phyloP scores from a whole-genome alignment of 2,888 invertebrate species.

The Leptinotarsa juncta region DNA sequence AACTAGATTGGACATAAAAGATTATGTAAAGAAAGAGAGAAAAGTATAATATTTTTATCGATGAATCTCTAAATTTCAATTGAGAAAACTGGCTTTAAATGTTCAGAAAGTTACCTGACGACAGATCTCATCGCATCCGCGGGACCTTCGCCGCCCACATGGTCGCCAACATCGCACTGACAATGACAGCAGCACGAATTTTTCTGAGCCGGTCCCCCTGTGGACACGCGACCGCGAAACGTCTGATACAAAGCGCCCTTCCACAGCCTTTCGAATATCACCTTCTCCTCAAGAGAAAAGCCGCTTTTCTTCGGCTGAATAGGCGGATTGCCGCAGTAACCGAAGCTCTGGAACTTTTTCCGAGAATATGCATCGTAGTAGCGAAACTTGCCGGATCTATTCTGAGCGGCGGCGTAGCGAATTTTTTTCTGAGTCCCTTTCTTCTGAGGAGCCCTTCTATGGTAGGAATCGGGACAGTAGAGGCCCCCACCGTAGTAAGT shows the following conservation, averaged over 20 bases:
- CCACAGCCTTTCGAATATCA: conserved; percentile 80
- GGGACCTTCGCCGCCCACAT: conserved; percentile 48
- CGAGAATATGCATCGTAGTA: conserved; percentile 31
- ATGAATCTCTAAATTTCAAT: too few species aligned
- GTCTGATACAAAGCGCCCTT: conserved; percentile 69
- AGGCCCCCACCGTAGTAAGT: conserved; percentile 18
- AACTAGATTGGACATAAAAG: too few species aligned
- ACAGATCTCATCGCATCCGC: conserved; percentile 74
- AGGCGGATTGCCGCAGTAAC: conserved; percentile 1
- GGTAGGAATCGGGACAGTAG: conserved; percentile 1
- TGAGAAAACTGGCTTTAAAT: neutral
- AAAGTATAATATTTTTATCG: too few species aligned
- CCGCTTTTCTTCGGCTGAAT: conserved; percentile 54
- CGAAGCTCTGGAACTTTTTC: conserved; percentile 23
- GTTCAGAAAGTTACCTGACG: conserved; percentile 69
- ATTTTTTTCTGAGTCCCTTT: conserved; percentile 35
- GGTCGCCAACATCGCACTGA: conserved; percentile 63
- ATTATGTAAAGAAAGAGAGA: too few species aligned
- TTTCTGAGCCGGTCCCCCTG: conserved; percentile 35
- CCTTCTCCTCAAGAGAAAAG: conserved; percentile 70
- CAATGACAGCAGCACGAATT: conserved; percentile 66
- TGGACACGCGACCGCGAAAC: conserved; percentile 53
- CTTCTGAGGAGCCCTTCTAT: conserved; percentile 15
- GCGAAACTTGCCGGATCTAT: conserved; percentile 29
- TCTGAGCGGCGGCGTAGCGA: conserved; percentile 32